Percentiles rank a stretch among this genome's conserved stretches.
These are phyloP conservation scores for Sarcophaga bullata DNA, from an alignment of 1,140 invertebrate genomes.

Conservation along the genomic window DNA sequence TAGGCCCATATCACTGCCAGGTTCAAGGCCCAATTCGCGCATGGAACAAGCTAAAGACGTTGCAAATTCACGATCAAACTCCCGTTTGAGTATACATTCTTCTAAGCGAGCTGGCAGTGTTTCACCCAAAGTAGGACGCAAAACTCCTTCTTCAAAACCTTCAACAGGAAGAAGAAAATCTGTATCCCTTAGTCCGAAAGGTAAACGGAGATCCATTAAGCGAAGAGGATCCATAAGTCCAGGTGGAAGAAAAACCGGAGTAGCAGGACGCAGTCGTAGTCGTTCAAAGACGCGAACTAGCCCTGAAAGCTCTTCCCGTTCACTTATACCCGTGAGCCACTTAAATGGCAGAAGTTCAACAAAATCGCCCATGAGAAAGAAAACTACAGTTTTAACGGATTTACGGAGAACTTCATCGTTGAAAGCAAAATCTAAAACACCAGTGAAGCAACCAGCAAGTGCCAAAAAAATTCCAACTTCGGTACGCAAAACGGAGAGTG, in stretches of 20 bases:
- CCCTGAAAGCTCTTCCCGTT: conserved; percentile 51
- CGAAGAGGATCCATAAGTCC: conserved; percentile 55
- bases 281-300: conserved; percentile 19
- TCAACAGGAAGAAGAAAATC: conserved; percentile 48
- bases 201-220: conserved; percentile 8
- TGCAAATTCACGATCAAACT: conserved; percentile 57
- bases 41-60: conserved; percentile 50
- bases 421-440: not conserved
- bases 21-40: conserved; percentile 50
- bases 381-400: not conserved
- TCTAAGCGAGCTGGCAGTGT: conserved; percentile 51
- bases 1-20: conserved; percentile 39
- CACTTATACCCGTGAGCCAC: conserved; percentile 55
- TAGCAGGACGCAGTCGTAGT: conserved; percentile 5
- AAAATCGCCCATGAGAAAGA: conserved; percentile 44
- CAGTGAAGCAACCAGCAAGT: conserved; percentile 55
- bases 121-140: conserved; percentile 50
- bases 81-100: conserved; percentile 56
- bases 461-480: conserved; percentile 57
- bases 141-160: not conserved
- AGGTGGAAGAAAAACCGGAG: not conserved
- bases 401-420: not conserved
- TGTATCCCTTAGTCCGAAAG: conserved; percentile 53
- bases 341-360: conserved; percentile 27
- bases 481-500: conserved; percentile 42